Conservation (phyloP, 2,113 vertebrate species). For the Oryzias javanicus region DNA sequence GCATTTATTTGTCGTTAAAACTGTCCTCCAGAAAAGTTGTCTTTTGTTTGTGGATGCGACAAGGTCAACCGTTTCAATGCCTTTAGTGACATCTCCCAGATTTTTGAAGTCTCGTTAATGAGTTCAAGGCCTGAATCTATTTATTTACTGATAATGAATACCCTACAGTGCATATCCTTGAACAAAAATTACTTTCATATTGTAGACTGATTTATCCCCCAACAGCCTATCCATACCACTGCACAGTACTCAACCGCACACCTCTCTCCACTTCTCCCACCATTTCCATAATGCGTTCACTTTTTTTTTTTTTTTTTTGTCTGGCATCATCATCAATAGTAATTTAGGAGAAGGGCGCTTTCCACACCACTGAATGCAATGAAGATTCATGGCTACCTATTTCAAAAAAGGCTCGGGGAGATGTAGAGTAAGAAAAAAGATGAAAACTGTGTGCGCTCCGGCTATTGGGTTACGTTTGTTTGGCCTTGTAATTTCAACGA, state of each 20-base stretch:
- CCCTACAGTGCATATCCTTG: constrained; percentile 2
- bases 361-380: constrained; percentile 73
- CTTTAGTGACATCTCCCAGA: not conserved
- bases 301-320: constrained; percentile 70
- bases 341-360: constrained; percentile 72
- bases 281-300: constrained; percentile 67
- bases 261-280: constrained; percentile 30
- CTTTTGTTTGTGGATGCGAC: constrained; percentile 19
- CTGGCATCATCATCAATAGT: constrained; percentile 79
- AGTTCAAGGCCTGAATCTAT: constrained; percentile 10
- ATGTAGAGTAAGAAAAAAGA: constrained; percentile 35
- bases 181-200: constrained; percentile 41
- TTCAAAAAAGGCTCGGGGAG: constrained; percentile 54
- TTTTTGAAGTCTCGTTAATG: not conserved
- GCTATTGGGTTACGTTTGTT: constrained; percentile 52
- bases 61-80: constrained; percentile 14
- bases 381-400: constrained; percentile 80
- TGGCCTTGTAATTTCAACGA: constrained; percentile 67
- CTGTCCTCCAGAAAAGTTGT: constrained; percentile 6
- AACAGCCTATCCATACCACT: constrained; percentile 15
- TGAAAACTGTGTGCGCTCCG: constrained; percentile 57
- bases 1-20: constrained; percentile 3
- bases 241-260: constrained; percentile 6
- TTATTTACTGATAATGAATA: constrained; percentile 21
- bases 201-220: constrained; percentile 31